Evolutionary conservation across 2,888 invertebrate genomes (phyloP).

Genomic region (Pinctada fucata): DNA sequence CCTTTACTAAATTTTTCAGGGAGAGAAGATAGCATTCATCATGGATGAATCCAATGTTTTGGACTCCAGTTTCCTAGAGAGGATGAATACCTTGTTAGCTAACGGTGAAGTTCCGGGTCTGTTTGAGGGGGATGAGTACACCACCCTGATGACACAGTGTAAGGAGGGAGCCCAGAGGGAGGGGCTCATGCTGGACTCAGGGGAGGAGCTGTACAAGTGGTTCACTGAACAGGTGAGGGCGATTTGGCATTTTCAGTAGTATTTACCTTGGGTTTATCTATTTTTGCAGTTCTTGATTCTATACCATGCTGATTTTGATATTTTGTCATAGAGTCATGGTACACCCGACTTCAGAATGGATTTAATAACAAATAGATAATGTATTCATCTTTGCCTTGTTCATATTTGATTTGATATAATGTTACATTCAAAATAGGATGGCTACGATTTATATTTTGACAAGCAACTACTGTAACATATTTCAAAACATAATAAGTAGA

Average conservation of each 20-base stretch:
- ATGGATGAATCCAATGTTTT: slow-evolving; percentile 99
- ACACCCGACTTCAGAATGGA: neutral
- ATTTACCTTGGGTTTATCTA: neutral
- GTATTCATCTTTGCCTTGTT: no score
- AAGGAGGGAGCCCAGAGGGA: slow-evolving; percentile 99
- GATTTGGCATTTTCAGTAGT: neutral
- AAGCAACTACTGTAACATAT: no score
- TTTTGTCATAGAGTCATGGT: no score
- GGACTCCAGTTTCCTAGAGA: slow-evolving; percentile 98
- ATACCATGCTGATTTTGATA: no score
- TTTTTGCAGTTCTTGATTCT: neutral
- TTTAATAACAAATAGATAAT: neutral
- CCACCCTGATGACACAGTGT: slow-evolving; percentile 99
- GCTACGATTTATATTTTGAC: no score
- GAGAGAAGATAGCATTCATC: slow-evolving; percentile 99
- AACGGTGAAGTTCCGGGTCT: slow-evolving; percentile 92
- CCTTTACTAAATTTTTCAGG: slow-evolving; percentile 81
- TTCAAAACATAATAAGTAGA: no score
- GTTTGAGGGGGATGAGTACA: slow-evolving; percentile 92
- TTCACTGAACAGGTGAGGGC: slow-evolving; percentile 86
- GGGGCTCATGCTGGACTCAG: slow-evolving; percentile 98
- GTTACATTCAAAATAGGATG: no score
- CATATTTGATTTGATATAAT: no score
- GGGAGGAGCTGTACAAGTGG: slow-evolving; percentile 99
- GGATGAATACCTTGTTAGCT: slow-evolving; percentile 98